Percentiles rank a stretch among this genome's conserved stretches.
phyloP scores from a whole-genome alignment of 2,888 invertebrate species.

The Hirtodrosophila histrioides region DNA sequence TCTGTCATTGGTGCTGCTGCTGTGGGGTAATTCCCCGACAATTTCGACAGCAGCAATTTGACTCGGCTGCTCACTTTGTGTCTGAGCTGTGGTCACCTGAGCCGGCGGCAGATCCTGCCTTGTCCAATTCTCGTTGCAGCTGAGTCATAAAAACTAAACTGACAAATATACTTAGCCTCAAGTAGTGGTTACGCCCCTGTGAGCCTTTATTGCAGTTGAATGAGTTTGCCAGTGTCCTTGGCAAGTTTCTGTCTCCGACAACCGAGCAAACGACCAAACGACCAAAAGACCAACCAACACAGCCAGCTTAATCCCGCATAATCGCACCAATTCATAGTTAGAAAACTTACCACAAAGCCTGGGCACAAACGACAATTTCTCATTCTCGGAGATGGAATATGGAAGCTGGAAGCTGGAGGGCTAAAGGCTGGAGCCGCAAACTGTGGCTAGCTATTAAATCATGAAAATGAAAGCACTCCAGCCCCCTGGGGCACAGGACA shows the following conservation, averaged over 20 bases:
- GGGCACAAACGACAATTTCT: constrained; percentile 40
- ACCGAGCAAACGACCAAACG: not conserved
- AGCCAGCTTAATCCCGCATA: constrained; percentile 52
- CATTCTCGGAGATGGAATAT: constrained; percentile 9
- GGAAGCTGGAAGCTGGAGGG: not conserved
- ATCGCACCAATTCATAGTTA: constrained; percentile 54
- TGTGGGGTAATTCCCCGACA: constrained; percentile 3
- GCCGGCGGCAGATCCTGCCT: not conserved
- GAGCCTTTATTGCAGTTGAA: constrained; percentile 35
- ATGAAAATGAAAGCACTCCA: constrained; percentile 24
- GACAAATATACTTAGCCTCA: constrained; percentile 34
- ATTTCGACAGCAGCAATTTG: constrained; percentile 17
- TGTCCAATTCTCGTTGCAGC: constrained; percentile 9
- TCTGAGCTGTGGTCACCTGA: constrained; percentile 1
- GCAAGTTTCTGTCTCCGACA: constrained; percentile 19
- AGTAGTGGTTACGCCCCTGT: constrained; percentile 20
- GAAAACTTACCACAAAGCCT: constrained; percentile 52
- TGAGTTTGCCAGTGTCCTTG: constrained; percentile 23
- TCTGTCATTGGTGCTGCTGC: constrained; percentile 2
- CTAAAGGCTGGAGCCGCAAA: constrained; percentile 20
- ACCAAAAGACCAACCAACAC: not conserved
- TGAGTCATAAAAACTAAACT: constrained; percentile 17
- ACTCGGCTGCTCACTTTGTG: not conserved
- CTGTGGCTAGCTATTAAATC: constrained; percentile 49
- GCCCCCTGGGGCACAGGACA: too few relatives aligned